Evolutionary conservation across 2,888 invertebrate genomes (phyloP), one percentile per base, ranked within the genome.

Genomic region (Trisateles emortualis): DNA sequence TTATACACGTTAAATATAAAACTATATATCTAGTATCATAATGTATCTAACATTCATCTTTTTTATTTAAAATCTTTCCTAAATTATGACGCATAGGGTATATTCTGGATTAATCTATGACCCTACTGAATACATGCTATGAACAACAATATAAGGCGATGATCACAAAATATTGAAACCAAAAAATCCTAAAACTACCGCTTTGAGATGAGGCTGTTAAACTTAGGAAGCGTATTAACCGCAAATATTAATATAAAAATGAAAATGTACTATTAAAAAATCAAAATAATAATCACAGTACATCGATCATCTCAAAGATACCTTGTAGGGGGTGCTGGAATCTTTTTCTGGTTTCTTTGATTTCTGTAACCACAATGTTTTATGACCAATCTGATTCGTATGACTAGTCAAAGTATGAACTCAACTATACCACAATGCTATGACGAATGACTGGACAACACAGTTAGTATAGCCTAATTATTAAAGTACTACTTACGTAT

Each of bases 311-410:
- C 79, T 82, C 79, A 79, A 82, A 73, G 86, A 85, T 96, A 96
- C 96, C 96, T 96, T 95, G 78, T 93, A 90, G 76, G 95, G 95
- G 82, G 95, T 95, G 83, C 94, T 93, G 83, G 93, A 94, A 93
- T 88, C 94, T 94, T 94, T 96, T 89, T 95, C 96, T 84, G 94
- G 94, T 94, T 95, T 96, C 94, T 95, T 95, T 92, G 96, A 96
- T 94, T 96, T 96, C 96, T 96, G 95, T 79, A 95, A 95, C 81
- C 76, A 87, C 74, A 84, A 83, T 69, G 64, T 68, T 78, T 79
- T 77, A 78, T 75, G 69, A 69, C 80, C 70, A 79, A 76, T 74
- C 58, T 59, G 46, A 43, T 58, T 44, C 42, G 45, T 52, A 64
- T 30, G 44, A 62, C 38, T 59, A 61, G 62, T 64, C 52, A 26